Evolutionary conservation across 2,797 vertebrate species (phyloP), one percentile per base, ranked within the genome.

Genomic region (Parauchenoglanis punctatus): DNA sequence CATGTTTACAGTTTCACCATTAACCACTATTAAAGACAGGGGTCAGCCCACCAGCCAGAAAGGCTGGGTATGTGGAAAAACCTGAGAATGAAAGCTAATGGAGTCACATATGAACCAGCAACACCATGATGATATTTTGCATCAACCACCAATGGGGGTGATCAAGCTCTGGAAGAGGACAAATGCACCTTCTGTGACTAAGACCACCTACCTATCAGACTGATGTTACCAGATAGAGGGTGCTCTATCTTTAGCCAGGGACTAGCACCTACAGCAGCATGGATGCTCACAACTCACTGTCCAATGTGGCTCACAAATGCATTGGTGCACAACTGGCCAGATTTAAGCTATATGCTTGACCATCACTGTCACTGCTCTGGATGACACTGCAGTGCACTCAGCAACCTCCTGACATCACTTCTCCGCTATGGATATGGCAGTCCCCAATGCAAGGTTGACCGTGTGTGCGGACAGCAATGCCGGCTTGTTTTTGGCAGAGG

Each of bases 401-500:
- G 59, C 35, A 4, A 58, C 52, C 54, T 61, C 54, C 40, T 72
- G 20, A 61, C 28, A 84, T 31, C 63, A 52, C 40, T 46, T 67
- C 31, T 15, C n/a, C 44, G 31, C 78, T 31, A 63, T 52, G 23
- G 25, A 59, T 87, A 35, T 78, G 35, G 49, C 61, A 20, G 81
- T 68, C 63, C 40, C 12, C 13, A 49, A 7, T 72, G 35, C 28
- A 59, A 35, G 59, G 23, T 28, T 85, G 88, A 58, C 59, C 12
- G 52, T 63, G 87, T 86, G 86, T 78, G 88, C 81, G 85, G 63
- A 40, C 67, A 87, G 54, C 67, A 17, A 59, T 75, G 88, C 59
- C 86, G 91, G 61, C 91, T 93, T 92, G 93, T 93, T 93, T 75
- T 90, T 92, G 91, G 92, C 92, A 91, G 89, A 87, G 86, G 88